Evolutionary conservation across 2,113 vertebrate genomes (phyloP).

Genomic region (Hippocampus comes): DNA sequence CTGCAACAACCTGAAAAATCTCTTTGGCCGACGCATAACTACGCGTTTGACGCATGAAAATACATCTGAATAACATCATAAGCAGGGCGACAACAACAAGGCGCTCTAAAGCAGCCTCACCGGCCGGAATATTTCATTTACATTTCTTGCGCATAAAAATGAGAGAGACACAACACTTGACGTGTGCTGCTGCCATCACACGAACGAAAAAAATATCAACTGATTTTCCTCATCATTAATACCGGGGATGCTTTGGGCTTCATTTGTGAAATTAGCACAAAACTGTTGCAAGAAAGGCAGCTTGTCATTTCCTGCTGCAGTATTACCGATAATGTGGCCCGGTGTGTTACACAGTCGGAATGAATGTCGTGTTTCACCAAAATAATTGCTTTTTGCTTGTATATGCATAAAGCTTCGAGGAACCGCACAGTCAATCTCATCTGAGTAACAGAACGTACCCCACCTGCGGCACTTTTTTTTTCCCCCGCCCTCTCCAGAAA

Average conservation of each 20-base stretch:
- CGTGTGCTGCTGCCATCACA: too few species aligned
- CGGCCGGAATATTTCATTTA: too few species aligned
- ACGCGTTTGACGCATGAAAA: too few species aligned
- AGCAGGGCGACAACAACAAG: too few species aligned
- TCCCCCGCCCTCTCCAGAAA: neutral
- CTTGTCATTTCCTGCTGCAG: constrained; percentile 43
- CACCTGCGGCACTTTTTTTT: constrained; percentile 12
- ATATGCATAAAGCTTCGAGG: constrained; percentile 25
- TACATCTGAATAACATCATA: too few species aligned
- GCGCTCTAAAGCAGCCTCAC: too few species aligned
- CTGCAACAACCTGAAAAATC: too few species aligned
- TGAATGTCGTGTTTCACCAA: constrained; percentile 37
- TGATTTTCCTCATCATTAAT: constrained; percentile 26
- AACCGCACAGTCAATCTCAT: constrained; percentile 23
- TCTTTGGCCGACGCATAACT: too few species aligned
- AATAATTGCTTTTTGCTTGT: constrained; percentile 51
- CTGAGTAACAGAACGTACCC: constrained; percentile 13
- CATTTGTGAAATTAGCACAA: constrained; percentile 38
- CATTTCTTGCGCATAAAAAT: too few species aligned
- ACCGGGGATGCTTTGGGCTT: constrained; percentile 8
- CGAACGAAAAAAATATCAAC: too few species aligned
- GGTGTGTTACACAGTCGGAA: constrained; percentile 34
- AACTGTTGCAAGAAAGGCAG: constrained; percentile 33
- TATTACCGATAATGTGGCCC: constrained; percentile 40
- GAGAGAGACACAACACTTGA: too few species aligned